phyloP scores from a whole-genome alignment of 1,140 invertebrate genomes.

The Trialeurodes vaporariorum region DNA sequence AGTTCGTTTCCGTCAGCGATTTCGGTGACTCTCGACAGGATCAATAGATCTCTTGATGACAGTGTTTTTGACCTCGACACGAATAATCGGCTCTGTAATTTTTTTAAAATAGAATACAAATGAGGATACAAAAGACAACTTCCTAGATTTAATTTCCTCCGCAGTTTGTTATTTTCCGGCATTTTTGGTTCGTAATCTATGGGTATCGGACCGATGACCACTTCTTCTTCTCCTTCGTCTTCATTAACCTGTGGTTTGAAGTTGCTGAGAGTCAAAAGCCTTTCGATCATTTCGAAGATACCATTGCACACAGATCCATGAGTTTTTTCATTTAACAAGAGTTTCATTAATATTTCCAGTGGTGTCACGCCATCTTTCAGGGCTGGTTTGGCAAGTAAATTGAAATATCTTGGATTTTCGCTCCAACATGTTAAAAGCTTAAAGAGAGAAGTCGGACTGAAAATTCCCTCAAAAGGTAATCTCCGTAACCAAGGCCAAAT shows the following conservation, averaged over 20 bases:
- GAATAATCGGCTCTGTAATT: conserved; percentile 51
- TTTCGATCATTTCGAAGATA: conserved; percentile 67
- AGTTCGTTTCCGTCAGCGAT: conserved; percentile 47
- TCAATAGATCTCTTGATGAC: conserved; percentile 49
- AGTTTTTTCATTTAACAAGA: conserved; percentile 54
- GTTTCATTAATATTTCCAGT: conserved; percentile 50
- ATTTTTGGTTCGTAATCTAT: conserved; percentile 31
- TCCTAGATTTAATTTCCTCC: conserved; percentile 49
- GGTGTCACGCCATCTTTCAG: conserved; percentile 38
- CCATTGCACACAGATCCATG: conserved; percentile 49
- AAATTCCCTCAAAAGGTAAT: conserved; percentile 65
- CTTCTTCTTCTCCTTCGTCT: background rate
- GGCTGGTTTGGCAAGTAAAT: background rate
- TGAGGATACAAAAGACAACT: conserved; percentile 59
- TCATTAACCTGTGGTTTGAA: background rate
- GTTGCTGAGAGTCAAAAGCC: conserved; percentile 51
- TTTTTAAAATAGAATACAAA: conserved; percentile 53
- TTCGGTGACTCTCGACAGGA: conserved; percentile 65
- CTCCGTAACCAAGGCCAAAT: conserved; percentile 71
- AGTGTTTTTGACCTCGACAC: conserved; percentile 5
- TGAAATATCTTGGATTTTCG: conserved; percentile 45
- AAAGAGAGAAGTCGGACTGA: conserved; percentile 67
- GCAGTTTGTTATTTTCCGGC: conserved; percentile 10
- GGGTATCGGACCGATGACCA: conserved; percentile 18
- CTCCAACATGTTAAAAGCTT: conserved; percentile 68